Evolutionary conservation across 2,888 invertebrate genomes (phyloP).

Genomic region (Parnassius apollo): DNA sequence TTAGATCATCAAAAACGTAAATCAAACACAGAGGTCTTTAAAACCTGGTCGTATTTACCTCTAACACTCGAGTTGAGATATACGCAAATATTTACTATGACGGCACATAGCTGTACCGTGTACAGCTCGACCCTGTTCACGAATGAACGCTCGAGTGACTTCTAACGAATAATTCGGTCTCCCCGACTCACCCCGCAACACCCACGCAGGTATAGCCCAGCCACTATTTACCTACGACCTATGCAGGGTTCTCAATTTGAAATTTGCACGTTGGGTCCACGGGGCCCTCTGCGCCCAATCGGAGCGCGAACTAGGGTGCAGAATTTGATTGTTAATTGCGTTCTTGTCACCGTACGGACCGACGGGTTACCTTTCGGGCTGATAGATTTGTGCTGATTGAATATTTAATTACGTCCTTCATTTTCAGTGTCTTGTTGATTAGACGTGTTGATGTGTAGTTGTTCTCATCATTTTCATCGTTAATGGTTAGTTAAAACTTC

Average conservation of each 20-base stretch:
- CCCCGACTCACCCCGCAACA: slow-evolving; percentile 39
- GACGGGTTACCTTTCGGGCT: slow-evolving; percentile 33
- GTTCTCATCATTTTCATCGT: too few relatives aligned
- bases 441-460: neutral
- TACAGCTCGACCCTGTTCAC: slow-evolving; percentile 68
- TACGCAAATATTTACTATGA: slow-evolving; percentile 77
- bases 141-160: slow-evolving; percentile 72
- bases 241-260: slow-evolving; percentile 62
- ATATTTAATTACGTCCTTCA: slow-evolving; percentile 14
- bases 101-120: slow-evolving; percentile 67
- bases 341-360: slow-evolving; percentile 54
- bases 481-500: too few relatives aligned
- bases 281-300: slow-evolving; percentile 53
- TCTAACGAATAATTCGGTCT: slow-evolving; percentile 63
- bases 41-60: slow-evolving; percentile 43
- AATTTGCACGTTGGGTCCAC: slow-evolving; percentile 54
- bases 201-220: slow-evolving; percentile 38
- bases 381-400: slow-evolving; percentile 26
- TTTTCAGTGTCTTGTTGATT: neutral
- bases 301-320: slow-evolving; percentile 40
- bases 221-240: slow-evolving; percentile 55
- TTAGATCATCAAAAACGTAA: slow-evolving; percentile 39
- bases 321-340: slow-evolving; percentile 68
- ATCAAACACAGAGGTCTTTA: slow-evolving; percentile 40
- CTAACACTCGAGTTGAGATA: slow-evolving; percentile 64